phyloP scores from a whole-genome alignment of 2,797 vertebrate species.

The Gambelia wislizenii region DNA sequence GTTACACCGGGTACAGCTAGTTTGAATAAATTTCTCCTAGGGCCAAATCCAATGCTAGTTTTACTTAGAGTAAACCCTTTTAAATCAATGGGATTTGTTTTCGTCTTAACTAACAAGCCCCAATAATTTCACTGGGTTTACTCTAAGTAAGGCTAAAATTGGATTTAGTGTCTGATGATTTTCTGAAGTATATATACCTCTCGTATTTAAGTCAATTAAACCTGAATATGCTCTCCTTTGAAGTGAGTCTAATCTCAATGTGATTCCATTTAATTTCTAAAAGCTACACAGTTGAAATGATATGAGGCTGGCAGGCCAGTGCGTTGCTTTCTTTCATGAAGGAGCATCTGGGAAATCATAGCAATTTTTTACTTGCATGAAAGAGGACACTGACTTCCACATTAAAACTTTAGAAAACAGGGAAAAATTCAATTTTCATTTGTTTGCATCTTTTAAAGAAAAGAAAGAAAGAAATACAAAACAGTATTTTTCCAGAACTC shows the following conservation, averaged over 20 bases:
- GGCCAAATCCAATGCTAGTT: not conserved
- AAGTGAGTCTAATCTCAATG: not conserved
- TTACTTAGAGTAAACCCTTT: not conserved
- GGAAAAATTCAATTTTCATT: not conserved
- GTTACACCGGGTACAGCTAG: too few relatives aligned
- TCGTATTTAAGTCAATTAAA: not conserved
- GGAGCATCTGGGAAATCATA: not conserved
- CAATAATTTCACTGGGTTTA: not conserved
- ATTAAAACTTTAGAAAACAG: not conserved
- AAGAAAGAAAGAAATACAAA: not conserved
- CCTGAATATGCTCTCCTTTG: not conserved
- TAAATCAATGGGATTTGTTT: not conserved
- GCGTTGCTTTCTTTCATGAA: not conserved
- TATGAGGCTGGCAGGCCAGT: not conserved
- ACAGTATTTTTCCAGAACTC: constrained; percentile 39
- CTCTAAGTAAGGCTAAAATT: not conserved
- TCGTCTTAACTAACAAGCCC: not conserved
- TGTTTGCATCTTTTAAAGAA: not conserved
- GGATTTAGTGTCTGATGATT: not conserved
- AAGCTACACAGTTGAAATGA: not conserved
- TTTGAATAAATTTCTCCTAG: not conserved
- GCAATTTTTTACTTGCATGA: not conserved
- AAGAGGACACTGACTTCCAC: not conserved
- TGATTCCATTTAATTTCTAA: not conserved
- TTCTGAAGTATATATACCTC: not conserved